Base-by-base conservation (phyloP, 1,140 invertebrate genomes). In the Hyles vespertilio region DNA sequence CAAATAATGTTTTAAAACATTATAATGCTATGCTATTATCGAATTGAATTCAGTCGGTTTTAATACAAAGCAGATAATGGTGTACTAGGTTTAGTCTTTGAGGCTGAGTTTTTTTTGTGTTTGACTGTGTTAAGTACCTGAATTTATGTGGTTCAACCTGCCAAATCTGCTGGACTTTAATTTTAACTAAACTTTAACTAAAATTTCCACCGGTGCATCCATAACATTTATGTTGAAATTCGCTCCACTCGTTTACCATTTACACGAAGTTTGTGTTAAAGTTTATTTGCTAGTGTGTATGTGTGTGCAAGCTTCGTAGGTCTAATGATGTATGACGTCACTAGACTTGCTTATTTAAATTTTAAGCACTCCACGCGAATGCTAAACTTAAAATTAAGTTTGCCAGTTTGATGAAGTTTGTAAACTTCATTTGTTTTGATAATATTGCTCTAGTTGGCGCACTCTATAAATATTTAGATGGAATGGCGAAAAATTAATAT, bases 251-350 rank as follows among this genome's bases (percentile, higher is more conserved):
- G 44, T 56, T 62, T 55, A 49, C 9, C 36, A 63, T 51, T 64
- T 59, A 63, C 63, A 56, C 46, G 63, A 59, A 67, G 56, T 70
- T 67, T 46, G 47, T 12, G 47, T 56, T 48, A 47, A 62, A 62
- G 44, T 61, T 63, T 61, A 11, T 48, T 48, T 22, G 44, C 7
- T 11, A 10, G 9, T 6, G 22, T 22, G 22, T 22, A 22, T 22
- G 22, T 22, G 22, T 22, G 36, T 40, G 36, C 36, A 40, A 40
- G 36, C 8, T 40, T 40, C 4, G 22, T 22, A 5, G 43, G 58
- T 44, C 62, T 71, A 68, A 71, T 71, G 69, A 63, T 58, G 63
- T 63, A 63, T 63, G 63, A 61, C 63, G 59, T 64, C 58, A 57
- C 51, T 44, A 36, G n/a, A 56, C 22, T 33, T 51, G 61, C 33